Evolutionary conservation across 1,140 invertebrate genomes (phyloP), one percentile per base, ranked within the genome.

Genomic region (Cataglyphis hispanica): DNA sequence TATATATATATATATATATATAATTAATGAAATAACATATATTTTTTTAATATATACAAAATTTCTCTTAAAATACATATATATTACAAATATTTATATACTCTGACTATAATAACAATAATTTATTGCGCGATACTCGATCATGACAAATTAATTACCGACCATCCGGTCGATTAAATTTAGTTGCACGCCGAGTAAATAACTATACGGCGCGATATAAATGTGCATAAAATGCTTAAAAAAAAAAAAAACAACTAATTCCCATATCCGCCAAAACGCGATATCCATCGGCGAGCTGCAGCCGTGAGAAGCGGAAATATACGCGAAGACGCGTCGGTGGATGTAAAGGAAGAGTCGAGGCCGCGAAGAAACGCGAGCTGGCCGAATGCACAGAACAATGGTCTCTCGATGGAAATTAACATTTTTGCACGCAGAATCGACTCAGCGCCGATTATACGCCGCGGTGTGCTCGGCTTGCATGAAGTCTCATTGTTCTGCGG

Each of bases 401-500:
- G 91, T 85, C 85, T 58, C n/a, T 25, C 76, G 86, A 34, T 72
- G 69, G 60, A 67, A 87, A 90, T 91, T 87, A 88, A 89, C 88
- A 89, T 91, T 92, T 91, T 90, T 90, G 60, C 87, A 89, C 61
- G 85, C 63, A 89, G 80, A 76, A 85, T 37, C 67, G 61, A 63
- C 78, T 43, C 66, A 19, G 19, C 31, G 34, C n/a, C 86, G 87
- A 88, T 88, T 87, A 81, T 46, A n/a, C 67, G 58, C 60, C 72
- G 69, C 70, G 75, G 43, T 84, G 85, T 56, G 74, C 74, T 86
- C 76, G 85, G 84, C 81, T 86, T 89, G 88, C 90, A 87, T 88
- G 91, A 91, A 91, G 91, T 92, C 91, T 93, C 92, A 93, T 93
- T 94, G 92, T 94, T 94, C 91, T 37, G 50, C 37, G 70, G 87